phyloP scores from a whole-genome alignment of 2,888 invertebrate genomes.

The Ceraclea dissimilis region DNA sequence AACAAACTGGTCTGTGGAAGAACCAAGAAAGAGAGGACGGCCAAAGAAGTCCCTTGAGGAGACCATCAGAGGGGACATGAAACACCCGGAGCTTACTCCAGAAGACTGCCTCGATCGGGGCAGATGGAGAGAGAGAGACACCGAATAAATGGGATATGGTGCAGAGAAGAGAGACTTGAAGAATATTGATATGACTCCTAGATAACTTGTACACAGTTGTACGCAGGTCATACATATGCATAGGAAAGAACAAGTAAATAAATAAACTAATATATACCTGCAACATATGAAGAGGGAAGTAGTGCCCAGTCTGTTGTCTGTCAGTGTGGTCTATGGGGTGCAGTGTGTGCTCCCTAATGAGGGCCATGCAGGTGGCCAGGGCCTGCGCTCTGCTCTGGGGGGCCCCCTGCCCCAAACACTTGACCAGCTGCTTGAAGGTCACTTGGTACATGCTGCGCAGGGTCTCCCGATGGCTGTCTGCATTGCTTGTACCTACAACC shows the following conservation, averaged over 20 bases:
- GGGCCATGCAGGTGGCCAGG: slow-evolving; percentile 63
- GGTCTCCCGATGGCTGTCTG: slow-evolving; percentile 46
- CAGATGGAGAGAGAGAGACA: too few species aligned
- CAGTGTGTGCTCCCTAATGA: slow-evolving; percentile 65
- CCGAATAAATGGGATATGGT: too few species aligned
- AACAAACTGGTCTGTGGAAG: too few species aligned
- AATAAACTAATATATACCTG: slow-evolving; percentile 40
- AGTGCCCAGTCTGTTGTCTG: slow-evolving; percentile 41
- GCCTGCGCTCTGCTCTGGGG: slow-evolving; percentile 52
- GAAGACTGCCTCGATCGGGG: too few species aligned
- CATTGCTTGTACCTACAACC: slow-evolving; percentile 4
- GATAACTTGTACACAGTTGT: too few species aligned
- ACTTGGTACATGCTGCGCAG: slow-evolving; percentile 62
- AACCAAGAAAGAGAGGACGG: too few species aligned
- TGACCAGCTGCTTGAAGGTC: slow-evolving; percentile 50
- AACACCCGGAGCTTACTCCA: too few species aligned
- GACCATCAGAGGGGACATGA: too few species aligned
- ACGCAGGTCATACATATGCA: too few species aligned
- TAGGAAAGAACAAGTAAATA: too few species aligned
- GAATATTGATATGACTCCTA: too few species aligned
- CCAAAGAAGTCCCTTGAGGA: too few species aligned
- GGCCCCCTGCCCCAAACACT: slow-evolving; percentile 49
- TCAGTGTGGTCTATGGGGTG: slow-evolving; percentile 43
- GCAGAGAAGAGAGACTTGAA: not conserved
- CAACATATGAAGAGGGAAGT: slow-evolving; percentile 60